Evolutionary conservation across 2,113 vertebrate genomes (phyloP).

Genomic region (Sphyrna mokarran): DNA sequence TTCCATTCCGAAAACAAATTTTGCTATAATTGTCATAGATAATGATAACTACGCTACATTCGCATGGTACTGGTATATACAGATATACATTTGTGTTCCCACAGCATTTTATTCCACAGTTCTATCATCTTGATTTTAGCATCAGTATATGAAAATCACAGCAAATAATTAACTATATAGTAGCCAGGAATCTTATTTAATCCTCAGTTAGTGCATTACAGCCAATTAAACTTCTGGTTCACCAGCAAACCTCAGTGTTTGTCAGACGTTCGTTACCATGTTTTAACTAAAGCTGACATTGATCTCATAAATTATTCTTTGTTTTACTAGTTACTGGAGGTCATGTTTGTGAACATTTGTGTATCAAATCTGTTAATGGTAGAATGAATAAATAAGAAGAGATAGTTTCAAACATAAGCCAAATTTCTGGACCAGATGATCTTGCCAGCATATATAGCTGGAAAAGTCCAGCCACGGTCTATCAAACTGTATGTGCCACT

Average conservation of each 20-base stretch:
- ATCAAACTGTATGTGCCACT: not conserved
- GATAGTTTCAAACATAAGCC: not conserved
- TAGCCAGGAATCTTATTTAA: not conserved
- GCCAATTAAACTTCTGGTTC: not conserved
- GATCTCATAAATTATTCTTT: not conserved
- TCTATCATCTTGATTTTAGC: not conserved
- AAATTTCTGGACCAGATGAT: not conserved
- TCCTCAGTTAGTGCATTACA: not conserved
- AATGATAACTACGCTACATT: too few species aligned
- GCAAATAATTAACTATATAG: not conserved
- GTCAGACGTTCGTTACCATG: not conserved
- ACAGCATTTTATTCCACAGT: not conserved
- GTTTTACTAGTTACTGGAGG: not conserved
- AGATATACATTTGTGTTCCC: not conserved
- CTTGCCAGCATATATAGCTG: too few species aligned
- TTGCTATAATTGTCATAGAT: not conserved
- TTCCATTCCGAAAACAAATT: not conserved
- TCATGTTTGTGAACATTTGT: not conserved
- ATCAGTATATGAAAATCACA: not conserved
- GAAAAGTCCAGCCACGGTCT: conserved; percentile 31
- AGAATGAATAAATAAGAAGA: not conserved
- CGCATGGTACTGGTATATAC: not conserved
- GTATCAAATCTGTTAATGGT: not conserved
- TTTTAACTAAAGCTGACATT: not conserved
- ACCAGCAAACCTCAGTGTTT: not conserved